Evolutionary conservation across 2,888 invertebrate genomes (phyloP).

Genomic region (Leistus spinibarbis): DNA sequence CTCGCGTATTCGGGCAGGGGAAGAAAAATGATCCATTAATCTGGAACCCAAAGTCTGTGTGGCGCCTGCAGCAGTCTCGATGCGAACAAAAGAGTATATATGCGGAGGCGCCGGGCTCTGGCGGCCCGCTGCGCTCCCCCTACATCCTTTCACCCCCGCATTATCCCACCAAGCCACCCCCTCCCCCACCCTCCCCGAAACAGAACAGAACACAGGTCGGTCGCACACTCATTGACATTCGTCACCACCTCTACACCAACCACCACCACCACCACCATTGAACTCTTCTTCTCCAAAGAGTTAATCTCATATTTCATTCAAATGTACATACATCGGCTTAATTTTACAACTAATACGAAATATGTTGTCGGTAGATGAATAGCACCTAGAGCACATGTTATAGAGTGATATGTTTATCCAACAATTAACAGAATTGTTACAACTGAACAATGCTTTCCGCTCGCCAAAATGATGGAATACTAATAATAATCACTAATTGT

Average conservation of each 20-base stretch:
- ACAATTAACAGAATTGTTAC: too few relatives aligned
- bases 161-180: conserved; percentile 30
- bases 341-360: too few relatives aligned
- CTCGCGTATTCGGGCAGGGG: conserved; percentile 47
- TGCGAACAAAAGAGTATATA: conserved; percentile 53
- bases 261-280: too few relatives aligned
- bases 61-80: conserved; percentile 66
- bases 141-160: conserved; percentile 43
- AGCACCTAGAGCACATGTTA: too few relatives aligned
- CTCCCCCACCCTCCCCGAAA: neutral
- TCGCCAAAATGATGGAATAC: too few relatives aligned
- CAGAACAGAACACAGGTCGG: neutral
- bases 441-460: too few relatives aligned
- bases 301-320: conserved; percentile 20
- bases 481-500: too few relatives aligned
- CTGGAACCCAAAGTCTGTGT: conserved; percentile 78
- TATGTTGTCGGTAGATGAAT: too few relatives aligned
- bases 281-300: neutral
- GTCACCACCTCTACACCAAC: conserved; percentile 23
- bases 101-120: conserved; percentile 51
- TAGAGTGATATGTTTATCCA: too few relatives aligned
- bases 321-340: too few relatives aligned
- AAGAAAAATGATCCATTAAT: conserved; percentile 85
- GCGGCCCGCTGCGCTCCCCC: conserved; percentile 47
- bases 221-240: conserved; percentile 31